Base-by-base conservation (phyloP, 2,113 vertebrate genomes). In the Peucedramus taeniatus region DNA sequence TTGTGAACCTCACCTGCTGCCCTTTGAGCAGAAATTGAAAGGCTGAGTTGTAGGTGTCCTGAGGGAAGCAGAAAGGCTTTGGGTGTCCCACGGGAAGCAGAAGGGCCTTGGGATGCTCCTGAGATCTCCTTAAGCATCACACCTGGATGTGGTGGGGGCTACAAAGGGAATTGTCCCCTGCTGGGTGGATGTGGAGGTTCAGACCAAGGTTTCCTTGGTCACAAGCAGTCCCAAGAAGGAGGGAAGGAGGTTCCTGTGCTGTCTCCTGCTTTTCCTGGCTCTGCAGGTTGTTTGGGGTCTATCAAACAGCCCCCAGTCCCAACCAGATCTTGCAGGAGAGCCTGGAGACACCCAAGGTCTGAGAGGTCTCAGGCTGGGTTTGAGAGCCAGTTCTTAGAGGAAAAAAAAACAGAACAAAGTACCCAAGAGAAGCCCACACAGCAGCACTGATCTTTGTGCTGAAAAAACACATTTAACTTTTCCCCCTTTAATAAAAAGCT, bases 1-100 rank as follows among this genome's bases (percentile, higher is more conserved):
- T 72, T 45, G 79, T 20, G 70, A 88, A 19, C 30, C 50, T 93
- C 51, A 3, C 15, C 23, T 57, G 91, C 56, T 87, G 75, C 66
- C 39, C 72, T 86, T 39, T 27, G 65, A 79, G 77, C 33, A 27
- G 45, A 56, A 80, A 53, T 37, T 21, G 33, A 79, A n/a, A 72
- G 63, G 33, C 75, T 68, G 71, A 7, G 2, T 22, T 0, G 0
- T 24, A 17, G 35, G 72, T 56, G 75, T 57, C 53, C 53, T 0
- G 3, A 2, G 4, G 63, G 85, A 47, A 35, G 28, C 53, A 31
- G 44, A 61, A 74, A 33, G 56, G 18, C 9, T 6, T 49, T 76
- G 49, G 26, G 28, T 53, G 51, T 16, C 23, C 75, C 2, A 2
- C 2, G 5, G 54, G 79, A 47, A 37, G 24, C 51, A 33, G 42